Evolutionary conservation across 1,140 invertebrate genomes (phyloP).

Genomic region (Teleopsis dalmanni): DNA sequence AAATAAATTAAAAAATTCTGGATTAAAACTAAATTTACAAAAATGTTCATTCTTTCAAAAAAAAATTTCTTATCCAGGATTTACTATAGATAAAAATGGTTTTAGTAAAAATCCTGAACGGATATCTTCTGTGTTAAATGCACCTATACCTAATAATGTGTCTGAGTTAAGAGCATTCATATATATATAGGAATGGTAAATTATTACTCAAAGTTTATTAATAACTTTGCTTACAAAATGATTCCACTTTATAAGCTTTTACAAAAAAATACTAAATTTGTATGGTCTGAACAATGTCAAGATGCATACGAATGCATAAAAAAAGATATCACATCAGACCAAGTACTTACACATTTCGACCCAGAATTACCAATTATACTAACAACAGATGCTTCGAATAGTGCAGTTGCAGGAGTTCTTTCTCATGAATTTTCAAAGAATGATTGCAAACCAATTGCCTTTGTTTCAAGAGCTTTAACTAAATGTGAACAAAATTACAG

Average conservation of each 20-base stretch:
- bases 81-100: conserved; percentile 22
- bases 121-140: conserved; percentile 20
- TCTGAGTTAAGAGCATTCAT: conserved; percentile 27
- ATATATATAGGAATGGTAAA: conserved; percentile 37
- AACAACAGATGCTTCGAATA: conserved; percentile 13
- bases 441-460: conserved; percentile 39
- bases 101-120: conserved; percentile 17
- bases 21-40: conserved; percentile 21
- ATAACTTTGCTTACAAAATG: conserved; percentile 27
- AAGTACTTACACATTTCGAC: conserved; percentile 14
- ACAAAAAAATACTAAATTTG: conserved; percentile 20
- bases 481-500: conserved; percentile 46
- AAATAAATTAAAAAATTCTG: conserved; percentile 7
- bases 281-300: conserved; percentile 21
- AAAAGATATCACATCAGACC: conserved; percentile 20
- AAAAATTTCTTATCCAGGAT: conserved; percentile 28
- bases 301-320: conserved; percentile 24
- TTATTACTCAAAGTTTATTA: conserved; percentile 32
- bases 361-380: conserved; percentile 12
- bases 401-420: conserved; percentile 13
- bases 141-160: conserved; percentile 21
- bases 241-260: conserved; percentile 21
- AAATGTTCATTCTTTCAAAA: conserved; percentile 30
- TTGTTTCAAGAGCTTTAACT: conserved; percentile 43
- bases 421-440: conserved; percentile 17